Evolutionary conservation across 2,797 vertebrate species (phyloP).

Genomic region (Neomorphus geoffroyi): DNA sequence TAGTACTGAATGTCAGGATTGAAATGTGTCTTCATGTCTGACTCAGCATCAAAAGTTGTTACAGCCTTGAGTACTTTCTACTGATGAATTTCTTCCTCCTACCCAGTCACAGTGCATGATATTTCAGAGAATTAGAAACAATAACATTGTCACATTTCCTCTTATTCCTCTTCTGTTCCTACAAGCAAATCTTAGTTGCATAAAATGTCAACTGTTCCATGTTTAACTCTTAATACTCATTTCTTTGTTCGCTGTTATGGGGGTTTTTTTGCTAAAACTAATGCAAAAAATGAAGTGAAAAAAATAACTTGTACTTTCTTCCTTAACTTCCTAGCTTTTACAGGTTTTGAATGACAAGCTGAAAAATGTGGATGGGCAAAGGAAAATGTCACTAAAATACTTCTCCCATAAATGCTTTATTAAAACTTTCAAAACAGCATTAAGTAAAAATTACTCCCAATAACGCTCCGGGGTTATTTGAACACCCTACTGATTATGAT

Average conservation of each 20-base stretch:
- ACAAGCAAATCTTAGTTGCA: not conserved
- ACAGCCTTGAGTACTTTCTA: not conserved
- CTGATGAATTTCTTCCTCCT: not conserved
- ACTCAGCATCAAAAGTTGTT: not conserved
- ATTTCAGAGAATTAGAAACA: not conserved
- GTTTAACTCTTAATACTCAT: not conserved
- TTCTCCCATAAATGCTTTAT: not conserved
- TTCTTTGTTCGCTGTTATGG: not conserved
- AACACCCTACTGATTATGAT: not conserved
- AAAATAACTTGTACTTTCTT: not conserved
- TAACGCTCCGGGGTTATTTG: not conserved
- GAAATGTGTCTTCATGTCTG: not conserved
- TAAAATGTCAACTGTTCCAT: not conserved
- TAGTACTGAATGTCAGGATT: not conserved
- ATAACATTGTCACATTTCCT: not conserved
- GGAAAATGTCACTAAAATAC: not conserved
- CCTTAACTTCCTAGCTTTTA: not conserved
- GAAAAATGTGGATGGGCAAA: not conserved
- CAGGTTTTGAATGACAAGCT: not conserved
- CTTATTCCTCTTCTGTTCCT: not conserved
- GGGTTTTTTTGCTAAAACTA: not conserved
- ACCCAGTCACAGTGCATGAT: not conserved
- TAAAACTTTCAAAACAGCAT: not conserved
- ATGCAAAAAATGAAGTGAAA: not conserved
- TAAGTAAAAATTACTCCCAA: constrained; percentile 24